Evolutionary conservation across 2,797 vertebrate species (phyloP).

Genomic region (Octomys mimax): DNA sequence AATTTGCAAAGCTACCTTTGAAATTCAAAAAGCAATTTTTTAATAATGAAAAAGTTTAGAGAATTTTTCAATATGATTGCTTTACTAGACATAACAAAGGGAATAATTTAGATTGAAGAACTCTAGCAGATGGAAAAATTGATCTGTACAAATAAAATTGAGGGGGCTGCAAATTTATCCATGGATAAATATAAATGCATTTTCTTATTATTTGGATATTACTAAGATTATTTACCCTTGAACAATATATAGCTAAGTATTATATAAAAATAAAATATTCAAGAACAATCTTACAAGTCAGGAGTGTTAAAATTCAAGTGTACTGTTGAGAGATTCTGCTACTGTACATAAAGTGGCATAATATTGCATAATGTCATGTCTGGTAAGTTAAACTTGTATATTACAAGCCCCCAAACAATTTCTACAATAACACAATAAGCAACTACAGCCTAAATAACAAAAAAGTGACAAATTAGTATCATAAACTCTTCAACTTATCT

Average conservation of each 20-base stretch:
- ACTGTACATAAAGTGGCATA: background rate
- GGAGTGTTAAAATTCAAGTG: background rate
- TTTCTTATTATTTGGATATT: background rate
- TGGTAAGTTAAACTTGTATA: background rate
- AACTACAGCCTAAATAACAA: conserved; percentile 23
- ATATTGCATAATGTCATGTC: background rate
- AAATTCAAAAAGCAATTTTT: background rate
- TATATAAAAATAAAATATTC: background rate
- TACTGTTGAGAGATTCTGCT: background rate
- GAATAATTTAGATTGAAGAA: background rate
- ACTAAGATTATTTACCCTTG: background rate
- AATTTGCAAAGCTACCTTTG: background rate
- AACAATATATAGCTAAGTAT: background rate
- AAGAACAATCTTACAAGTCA: background rate
- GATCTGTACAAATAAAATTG: background rate
- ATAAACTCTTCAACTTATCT: background rate
- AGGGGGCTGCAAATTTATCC: background rate
- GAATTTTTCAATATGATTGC: background rate
- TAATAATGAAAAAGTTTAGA: background rate
- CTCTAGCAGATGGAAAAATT: background rate
- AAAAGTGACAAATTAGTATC: background rate
- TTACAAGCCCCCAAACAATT: background rate
- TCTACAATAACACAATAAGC: background rate
- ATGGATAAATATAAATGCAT: background rate
- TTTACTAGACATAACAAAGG: background rate